These are phyloP conservation scores for Drosophila neutralis DNA, from an alignment of 2,888 invertebrate genomes.

Conservation along the genomic window DNA sequence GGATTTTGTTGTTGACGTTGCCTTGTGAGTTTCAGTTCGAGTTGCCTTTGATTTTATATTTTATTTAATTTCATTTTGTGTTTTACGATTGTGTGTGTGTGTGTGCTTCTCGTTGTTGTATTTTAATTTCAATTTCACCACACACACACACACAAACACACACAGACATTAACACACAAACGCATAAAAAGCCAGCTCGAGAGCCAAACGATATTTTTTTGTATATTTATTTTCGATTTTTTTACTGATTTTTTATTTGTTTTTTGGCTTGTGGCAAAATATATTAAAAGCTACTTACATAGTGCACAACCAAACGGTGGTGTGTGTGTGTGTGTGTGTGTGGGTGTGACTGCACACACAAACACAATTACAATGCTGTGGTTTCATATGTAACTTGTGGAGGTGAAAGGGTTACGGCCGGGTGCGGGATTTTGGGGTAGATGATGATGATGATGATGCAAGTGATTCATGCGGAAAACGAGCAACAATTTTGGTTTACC, in stretches of 20 bases:
- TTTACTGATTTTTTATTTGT: slow-evolving; percentile 40
- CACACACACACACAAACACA: slow-evolving; percentile 34
- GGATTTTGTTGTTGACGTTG: background rate
- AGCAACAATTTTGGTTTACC: slow-evolving; percentile 79
- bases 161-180: slow-evolving; percentile 16
- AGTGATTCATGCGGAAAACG: slow-evolving; percentile 78
- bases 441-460: slow-evolving; percentile 72
- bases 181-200: slow-evolving; percentile 11
- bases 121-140: slow-evolving; percentile 78
- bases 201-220: slow-evolving; percentile 15
- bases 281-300: slow-evolving; percentile 79
- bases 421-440: slow-evolving; percentile 15
- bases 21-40: slow-evolving; percentile 20
- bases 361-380: slow-evolving; percentile 63
- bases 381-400: slow-evolving; percentile 44
- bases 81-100: slow-evolving; percentile 36
- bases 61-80: slow-evolving; percentile 72
- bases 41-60: slow-evolving; percentile 49
- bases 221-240: slow-evolving; percentile 32
- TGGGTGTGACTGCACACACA: slow-evolving; percentile 43
- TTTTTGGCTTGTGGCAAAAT: slow-evolving; percentile 72
- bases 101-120: slow-evolving; percentile 36
- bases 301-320: slow-evolving; percentile 65
- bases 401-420: slow-evolving; percentile 32
- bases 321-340: slow-evolving; percentile 27